Conservation (phyloP, 2,888 invertebrate genomes). For the Lithophane ornitopus region DNA sequence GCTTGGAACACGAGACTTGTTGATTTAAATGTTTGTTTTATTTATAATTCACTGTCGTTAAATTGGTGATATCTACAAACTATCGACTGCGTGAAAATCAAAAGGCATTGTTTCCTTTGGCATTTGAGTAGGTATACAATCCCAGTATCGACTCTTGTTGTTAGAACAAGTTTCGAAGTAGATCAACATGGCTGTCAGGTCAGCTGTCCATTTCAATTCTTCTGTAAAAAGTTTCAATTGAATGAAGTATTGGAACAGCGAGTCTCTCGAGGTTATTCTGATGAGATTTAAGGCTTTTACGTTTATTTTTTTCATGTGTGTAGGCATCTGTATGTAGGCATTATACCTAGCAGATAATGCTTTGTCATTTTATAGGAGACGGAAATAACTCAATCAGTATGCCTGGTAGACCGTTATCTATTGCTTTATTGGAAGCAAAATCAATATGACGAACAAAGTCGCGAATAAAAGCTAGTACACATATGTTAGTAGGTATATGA, state of each 20-base stretch:
- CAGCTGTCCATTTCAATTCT: conserved; percentile 52
- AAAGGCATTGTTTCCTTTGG: conserved; percentile 25
- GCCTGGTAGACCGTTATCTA: conserved; percentile 17
- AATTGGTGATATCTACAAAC: neutral
- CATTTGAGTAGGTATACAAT: conserved; percentile 30
- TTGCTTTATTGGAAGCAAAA: conserved; percentile 15
- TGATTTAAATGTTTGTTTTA: neutral
- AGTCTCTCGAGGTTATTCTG: conserved; percentile 9
- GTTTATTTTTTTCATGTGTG: conserved; percentile 9
- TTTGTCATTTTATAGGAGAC: neutral
- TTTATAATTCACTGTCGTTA: neutral
- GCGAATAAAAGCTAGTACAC: conserved; percentile 11
- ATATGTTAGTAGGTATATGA: conserved; percentile 9
- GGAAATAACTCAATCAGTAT: conserved; percentile 30
- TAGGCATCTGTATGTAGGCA: neutral
- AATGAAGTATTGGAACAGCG: conserved; percentile 16
- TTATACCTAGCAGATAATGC: neutral
- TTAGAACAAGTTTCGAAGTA: conserved; percentile 47
- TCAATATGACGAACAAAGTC: conserved; percentile 7
- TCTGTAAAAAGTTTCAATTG: conserved; percentile 35
- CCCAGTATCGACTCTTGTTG: conserved; percentile 29
- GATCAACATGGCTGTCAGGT: conserved; percentile 46
- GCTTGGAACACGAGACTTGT: neutral
- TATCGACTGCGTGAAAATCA: conserved; percentile 7
- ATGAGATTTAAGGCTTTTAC: neutral